Evolutionary conservation across 1,140 invertebrate species (phyloP).

Genomic region (Holotrichia oblita): DNA sequence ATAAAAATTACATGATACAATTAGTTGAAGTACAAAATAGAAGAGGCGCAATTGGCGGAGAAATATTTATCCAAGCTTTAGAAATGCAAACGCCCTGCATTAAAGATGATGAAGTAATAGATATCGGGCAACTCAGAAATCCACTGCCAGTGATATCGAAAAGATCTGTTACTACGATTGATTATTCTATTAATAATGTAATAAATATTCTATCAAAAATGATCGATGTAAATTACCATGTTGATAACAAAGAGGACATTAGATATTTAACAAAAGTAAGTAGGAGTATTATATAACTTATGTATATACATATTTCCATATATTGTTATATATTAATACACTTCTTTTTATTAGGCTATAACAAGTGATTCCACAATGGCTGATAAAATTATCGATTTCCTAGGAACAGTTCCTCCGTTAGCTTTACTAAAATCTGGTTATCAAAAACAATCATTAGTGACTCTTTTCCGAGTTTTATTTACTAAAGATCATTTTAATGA

Average conservation of each 20-base stretch:
- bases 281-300: too few species aligned
- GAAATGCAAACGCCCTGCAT: slow-evolving; percentile 65
- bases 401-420: slow-evolving; percentile 4
- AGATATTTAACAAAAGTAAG: slow-evolving; percentile 28
- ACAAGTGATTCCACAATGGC: neutral
- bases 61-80: slow-evolving; percentile 77
- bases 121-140: slow-evolving; percentile 50
- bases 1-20: slow-evolving; percentile 92
- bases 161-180: neutral
- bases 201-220: slow-evolving; percentile 24
- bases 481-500: slow-evolving; percentile 37
- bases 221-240: neutral
- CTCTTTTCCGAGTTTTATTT: slow-evolving; percentile 32
- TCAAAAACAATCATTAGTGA: slow-evolving; percentile 20
- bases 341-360: slow-evolving; percentile 11
- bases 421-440: neutral
- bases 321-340: neutral
- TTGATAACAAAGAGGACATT: slow-evolving; percentile 45
- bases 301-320: neutral
- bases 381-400: slow-evolving; percentile 16
- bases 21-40: slow-evolving; percentile 89
- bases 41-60: slow-evolving; percentile 84
- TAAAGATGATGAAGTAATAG: slow-evolving; percentile 52
- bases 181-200: slow-evolving; percentile 3
- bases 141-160: slow-evolving; percentile 42